phyloP scores from a whole-genome alignment of 1,140 invertebrate genomes.

The Papilio glaucus region DNA sequence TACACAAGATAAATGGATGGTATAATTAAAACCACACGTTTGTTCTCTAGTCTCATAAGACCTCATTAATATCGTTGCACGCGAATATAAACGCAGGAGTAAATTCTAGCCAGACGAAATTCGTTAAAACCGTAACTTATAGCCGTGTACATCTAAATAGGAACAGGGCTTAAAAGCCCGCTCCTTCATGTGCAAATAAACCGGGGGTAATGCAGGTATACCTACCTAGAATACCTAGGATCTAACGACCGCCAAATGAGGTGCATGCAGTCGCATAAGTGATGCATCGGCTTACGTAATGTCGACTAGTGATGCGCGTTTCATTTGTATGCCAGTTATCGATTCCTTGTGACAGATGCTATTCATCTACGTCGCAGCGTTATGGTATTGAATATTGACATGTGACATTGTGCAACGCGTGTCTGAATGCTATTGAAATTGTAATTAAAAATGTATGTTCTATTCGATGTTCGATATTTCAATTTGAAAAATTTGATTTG shows the following conservation, averaged over 20 bases:
- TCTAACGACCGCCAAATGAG: conserved; percentile 74
- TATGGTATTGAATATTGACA: conserved; percentile 24
- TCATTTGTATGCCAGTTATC: conserved; percentile 16
- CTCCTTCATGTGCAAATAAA: conserved; percentile 30
- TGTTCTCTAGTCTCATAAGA: background rate
- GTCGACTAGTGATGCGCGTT: conserved; percentile 54
- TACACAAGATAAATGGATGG: background rate
- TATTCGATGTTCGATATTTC: background rate
- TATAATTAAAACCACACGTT: background rate
- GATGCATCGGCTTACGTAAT: conserved; percentile 74
- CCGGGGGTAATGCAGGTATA: conserved; percentile 13
- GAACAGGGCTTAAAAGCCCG: conserved; percentile 24
- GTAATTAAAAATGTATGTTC: conserved; percentile 7
- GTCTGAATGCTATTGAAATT: background rate
- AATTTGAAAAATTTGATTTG: too few species aligned
- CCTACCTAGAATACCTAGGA: conserved; percentile 36
- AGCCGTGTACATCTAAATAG: conserved; percentile 7
- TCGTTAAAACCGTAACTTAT: conserved; percentile 33
- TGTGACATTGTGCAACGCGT: conserved; percentile 41
- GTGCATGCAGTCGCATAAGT: conserved; percentile 72
- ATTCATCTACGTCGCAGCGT: conserved; percentile 18
- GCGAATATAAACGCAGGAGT: conserved; percentile 14
- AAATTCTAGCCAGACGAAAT: conserved; percentile 24
- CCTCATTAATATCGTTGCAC: conserved; percentile 15
- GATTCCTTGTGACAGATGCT: conserved; percentile 15